Percentiles rank a stretch among this genome's conserved stretches.
Conservation (phyloP, 2,888 invertebrate species). For the Tetragnatha montana region DNA sequence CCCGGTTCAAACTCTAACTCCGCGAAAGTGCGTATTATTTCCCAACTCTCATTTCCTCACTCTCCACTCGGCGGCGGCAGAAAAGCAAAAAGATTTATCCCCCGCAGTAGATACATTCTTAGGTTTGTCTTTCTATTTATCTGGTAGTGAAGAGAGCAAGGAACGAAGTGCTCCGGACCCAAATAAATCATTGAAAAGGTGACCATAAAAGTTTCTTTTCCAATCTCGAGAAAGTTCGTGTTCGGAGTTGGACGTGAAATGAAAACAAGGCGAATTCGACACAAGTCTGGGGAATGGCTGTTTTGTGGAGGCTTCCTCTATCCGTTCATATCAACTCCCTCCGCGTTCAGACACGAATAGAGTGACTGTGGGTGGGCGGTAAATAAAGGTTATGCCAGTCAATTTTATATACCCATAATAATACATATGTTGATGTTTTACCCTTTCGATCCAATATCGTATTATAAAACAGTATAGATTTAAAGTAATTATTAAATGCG, state of each 20-base stretch:
- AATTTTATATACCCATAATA: too few relatives aligned
- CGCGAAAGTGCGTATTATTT: background rate
- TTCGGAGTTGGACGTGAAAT: conserved; percentile 30
- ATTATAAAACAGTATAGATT: too few relatives aligned
- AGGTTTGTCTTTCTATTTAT: conserved; percentile 1
- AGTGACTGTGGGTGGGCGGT: too few relatives aligned
- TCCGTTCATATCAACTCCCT: background rate
- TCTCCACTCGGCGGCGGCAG: background rate
- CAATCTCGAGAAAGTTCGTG: conserved; percentile 34
- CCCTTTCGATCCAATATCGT: too few relatives aligned
- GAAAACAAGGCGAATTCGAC: conserved; percentile 23
- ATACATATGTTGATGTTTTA: too few relatives aligned
- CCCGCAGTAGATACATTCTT: background rate
- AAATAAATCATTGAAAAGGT: conserved; percentile 39
- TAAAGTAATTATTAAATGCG: too few relatives aligned
- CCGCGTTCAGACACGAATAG: too few relatives aligned
- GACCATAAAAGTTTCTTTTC: conserved; percentile 43
- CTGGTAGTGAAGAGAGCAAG: background rate
- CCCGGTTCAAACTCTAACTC: background rate
- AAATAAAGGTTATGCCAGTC: too few relatives aligned
- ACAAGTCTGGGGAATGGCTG: background rate
- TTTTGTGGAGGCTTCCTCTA: background rate
- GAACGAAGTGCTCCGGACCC: conserved; percentile 10
- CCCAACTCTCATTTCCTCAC: background rate
- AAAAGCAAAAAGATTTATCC: background rate